These are phyloP conservation scores for Notodonta ziczac DNA, from an alignment of 2,888 invertebrate species.

Conservation along the genomic window DNA sequence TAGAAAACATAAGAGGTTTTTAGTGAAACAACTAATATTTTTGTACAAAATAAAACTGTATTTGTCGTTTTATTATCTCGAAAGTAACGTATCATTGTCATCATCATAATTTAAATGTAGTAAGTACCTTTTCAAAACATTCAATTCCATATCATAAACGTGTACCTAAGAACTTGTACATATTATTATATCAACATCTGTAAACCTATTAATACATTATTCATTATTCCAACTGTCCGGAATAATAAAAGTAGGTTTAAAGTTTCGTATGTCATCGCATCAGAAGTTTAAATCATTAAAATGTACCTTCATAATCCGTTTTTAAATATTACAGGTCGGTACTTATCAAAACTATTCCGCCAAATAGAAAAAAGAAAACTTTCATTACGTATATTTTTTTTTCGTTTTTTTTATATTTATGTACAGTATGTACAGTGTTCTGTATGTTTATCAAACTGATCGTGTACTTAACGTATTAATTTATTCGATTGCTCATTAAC, in stretches of 20 bases:
- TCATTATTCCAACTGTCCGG: constrained; percentile 41
- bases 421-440: too few species aligned
- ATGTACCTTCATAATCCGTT: constrained; percentile 4
- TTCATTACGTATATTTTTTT: too few species aligned
- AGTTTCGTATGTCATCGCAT: neutral
- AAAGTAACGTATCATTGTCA: constrained; percentile 57
- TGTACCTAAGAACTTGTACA: constrained; percentile 72
- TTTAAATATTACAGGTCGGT: neutral
- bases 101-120: constrained; percentile 34
- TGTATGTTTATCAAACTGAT: constrained; percentile 18
- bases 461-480: constrained; percentile 38
- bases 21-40: constrained; percentile 69
- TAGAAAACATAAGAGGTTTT: constrained; percentile 43
- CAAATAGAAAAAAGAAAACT: neutral
- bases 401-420: too few species aligned
- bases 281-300: constrained; percentile 37
- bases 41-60: constrained; percentile 66
- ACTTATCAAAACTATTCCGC: neutral
- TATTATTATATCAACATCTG: constrained; percentile 53
- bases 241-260: constrained; percentile 17
- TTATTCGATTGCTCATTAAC: constrained; percentile 44
- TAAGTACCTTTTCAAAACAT: constrained; percentile 61
- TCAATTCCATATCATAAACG: constrained; percentile 75
- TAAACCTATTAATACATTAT: constrained; percentile 6
- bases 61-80: constrained; percentile 50